Conservation (phyloP, 1,140 invertebrate genomes). For the Periplaneta americana region DNA sequence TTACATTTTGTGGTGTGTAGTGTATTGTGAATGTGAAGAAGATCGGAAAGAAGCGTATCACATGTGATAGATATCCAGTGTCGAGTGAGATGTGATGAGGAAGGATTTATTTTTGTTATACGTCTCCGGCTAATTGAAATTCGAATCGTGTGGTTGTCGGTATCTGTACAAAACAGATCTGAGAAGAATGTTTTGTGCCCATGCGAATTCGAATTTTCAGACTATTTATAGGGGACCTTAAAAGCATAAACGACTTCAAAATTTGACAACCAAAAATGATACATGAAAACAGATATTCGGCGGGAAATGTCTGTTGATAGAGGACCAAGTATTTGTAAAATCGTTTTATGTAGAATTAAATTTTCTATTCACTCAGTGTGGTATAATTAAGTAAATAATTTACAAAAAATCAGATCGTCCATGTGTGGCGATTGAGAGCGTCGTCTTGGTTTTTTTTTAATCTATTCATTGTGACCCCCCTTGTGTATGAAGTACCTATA, state of each 20-base stretch:
- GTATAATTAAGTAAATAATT: neutral
- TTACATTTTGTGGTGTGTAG: neutral
- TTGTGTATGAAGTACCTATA: constrained; percentile 26
- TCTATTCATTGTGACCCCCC: neutral
- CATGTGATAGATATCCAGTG: neutral
- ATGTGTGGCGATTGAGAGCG: neutral
- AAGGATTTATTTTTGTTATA: neutral
- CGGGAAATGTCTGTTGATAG: neutral
- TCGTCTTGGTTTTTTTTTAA: neutral
- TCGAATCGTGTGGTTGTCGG: neutral
- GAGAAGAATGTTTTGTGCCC: neutral
- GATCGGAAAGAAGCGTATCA: neutral
- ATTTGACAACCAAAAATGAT: neutral
- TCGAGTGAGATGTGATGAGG: neutral
- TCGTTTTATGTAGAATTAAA: too few relatives aligned
- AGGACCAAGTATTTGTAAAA: neutral
- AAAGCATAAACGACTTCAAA: neutral
- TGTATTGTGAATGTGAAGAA: neutral
- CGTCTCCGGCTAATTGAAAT: neutral
- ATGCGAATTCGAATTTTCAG: neutral
- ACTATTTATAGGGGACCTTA: too few relatives aligned
- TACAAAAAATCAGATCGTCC: neutral
- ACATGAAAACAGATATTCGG: neutral
- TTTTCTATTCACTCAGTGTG: neutral
- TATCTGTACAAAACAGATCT: neutral